Evolutionary conservation across 2,888 invertebrate species (phyloP).

Genomic region (Mesorhabditis spiculigera): DNA sequence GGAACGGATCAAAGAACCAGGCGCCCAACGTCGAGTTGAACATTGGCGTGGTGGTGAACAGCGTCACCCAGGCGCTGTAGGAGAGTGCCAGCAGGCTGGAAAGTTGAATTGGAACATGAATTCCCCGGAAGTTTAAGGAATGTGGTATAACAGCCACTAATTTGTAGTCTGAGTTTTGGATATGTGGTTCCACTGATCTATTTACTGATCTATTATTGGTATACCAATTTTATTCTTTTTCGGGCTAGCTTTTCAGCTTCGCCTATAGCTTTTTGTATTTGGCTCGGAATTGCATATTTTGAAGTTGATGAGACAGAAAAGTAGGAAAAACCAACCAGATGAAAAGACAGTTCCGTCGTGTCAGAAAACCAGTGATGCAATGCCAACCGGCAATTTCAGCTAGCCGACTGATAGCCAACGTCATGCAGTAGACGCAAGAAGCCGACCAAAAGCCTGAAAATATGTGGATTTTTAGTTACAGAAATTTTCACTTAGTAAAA

Average conservation of each 20-base stretch:
- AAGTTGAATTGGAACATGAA: too few species aligned
- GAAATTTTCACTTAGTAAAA: background rate
- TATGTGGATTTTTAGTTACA: background rate
- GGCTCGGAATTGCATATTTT: too few species aligned
- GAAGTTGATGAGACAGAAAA: too few species aligned
- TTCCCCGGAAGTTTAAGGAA: too few species aligned
- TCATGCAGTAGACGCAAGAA: background rate
- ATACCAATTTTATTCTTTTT: too few species aligned
- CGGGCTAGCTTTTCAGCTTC: too few species aligned
- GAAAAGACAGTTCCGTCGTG: background rate
- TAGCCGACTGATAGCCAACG: background rate
- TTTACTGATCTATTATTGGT: too few species aligned
- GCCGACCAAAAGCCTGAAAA: background rate
- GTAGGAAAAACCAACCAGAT: background rate
- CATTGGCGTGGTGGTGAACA: background rate
- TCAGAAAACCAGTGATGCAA: background rate
- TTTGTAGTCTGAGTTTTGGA: too few species aligned
- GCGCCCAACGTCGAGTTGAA: background rate
- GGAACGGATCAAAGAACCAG: background rate
- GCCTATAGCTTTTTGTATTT: too few species aligned
- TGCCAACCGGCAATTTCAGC: constrained; percentile 6
- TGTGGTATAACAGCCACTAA: too few species aligned
- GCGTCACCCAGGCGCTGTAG: background rate
- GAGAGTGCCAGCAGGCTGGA: too few species aligned
- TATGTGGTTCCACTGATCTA: too few species aligned